These are phyloP conservation scores for Mustela lutreola DNA, from an alignment of 2,113 vertebrate species.

Conservation along the genomic window DNA sequence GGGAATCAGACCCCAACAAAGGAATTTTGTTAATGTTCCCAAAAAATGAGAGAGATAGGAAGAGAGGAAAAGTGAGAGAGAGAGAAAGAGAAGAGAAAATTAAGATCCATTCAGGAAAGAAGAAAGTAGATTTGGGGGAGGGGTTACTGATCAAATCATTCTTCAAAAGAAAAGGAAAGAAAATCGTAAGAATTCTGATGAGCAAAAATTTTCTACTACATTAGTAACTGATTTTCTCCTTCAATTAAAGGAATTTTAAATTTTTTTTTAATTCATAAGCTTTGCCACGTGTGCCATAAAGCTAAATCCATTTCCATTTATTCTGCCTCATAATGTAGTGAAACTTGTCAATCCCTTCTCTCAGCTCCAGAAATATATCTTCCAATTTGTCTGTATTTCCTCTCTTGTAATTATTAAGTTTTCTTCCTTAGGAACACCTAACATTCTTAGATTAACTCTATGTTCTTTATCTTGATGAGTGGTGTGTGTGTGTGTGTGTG, in stretches of 20 bases:
- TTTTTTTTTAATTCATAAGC: constrained; percentile 33
- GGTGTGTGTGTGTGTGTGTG: not conserved
- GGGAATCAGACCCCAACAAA: not conserved
- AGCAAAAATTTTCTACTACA: not conserved
- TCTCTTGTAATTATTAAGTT: not conserved
- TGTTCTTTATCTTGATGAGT: not conserved
- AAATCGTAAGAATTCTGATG: not conserved
- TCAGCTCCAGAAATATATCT: not conserved
- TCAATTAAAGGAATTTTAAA: not conserved
- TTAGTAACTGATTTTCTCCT: not conserved
- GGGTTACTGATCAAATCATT: not conserved
- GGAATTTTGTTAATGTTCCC: not conserved
- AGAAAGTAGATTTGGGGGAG: not conserved
- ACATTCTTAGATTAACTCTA: not conserved
- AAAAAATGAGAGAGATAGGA: not conserved
- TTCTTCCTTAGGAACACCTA: not conserved
- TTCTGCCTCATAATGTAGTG: not conserved
- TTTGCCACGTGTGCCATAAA: not conserved
- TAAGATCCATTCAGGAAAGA: not conserved
- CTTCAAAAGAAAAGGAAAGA: not conserved
- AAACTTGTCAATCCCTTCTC: not conserved
- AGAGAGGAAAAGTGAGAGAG: not conserved
- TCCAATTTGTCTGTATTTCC: not conserved
- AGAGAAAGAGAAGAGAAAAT: not conserved
- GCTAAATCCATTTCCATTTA: not conserved